A percentile compares a stretch with the other conserved stretches of the same genome.
Conservation (phyloP, 2,888 invertebrate species). For the Phania funesta region DNA sequence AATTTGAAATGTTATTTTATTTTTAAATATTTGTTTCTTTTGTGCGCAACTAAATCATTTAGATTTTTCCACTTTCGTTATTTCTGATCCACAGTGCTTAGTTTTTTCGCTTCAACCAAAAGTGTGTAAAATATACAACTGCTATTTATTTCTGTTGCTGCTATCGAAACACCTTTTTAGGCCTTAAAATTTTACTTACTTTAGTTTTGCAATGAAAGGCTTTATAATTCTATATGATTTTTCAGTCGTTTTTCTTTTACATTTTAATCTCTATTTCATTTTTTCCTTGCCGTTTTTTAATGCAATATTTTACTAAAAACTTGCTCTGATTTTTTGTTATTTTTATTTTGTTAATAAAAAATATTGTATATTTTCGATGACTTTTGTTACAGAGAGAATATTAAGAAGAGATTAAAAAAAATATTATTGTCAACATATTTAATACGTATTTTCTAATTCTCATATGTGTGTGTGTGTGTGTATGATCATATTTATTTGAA, state of each 20-base stretch:
- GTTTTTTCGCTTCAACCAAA: not conserved
- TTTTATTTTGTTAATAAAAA: conserved; percentile 14
- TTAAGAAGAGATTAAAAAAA: conserved; percentile 49
- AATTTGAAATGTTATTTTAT: too few species aligned
- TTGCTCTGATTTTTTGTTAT: conserved; percentile 52
- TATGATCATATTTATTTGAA: conserved; percentile 32
- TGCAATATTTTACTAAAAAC: conserved; percentile 39
- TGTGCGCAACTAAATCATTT: too few species aligned
- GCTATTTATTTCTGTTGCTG: conserved; percentile 28
- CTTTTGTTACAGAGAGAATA: conserved; percentile 47
- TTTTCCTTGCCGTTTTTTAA: not conserved
- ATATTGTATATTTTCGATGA: conserved; percentile 5
- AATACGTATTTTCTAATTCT: conserved; percentile 32
- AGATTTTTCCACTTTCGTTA: too few species aligned
- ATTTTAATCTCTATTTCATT: conserved; percentile 38
- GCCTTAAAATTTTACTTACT: conserved; percentile 53
- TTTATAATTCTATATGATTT: conserved; percentile 59
- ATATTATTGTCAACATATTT: conserved; percentile 60
- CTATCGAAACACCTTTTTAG: conserved; percentile 63
- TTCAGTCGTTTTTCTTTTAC: conserved; percentile 19
- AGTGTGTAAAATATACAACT: conserved; percentile 5
- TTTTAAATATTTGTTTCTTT: too few species aligned
- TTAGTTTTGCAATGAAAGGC: conserved; percentile 54
- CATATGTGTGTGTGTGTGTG: not conserved
- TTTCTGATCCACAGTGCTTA: conserved; percentile 10